Base-by-base conservation (phyloP, 2,888 invertebrate genomes). In the Aplocera efformata region DNA sequence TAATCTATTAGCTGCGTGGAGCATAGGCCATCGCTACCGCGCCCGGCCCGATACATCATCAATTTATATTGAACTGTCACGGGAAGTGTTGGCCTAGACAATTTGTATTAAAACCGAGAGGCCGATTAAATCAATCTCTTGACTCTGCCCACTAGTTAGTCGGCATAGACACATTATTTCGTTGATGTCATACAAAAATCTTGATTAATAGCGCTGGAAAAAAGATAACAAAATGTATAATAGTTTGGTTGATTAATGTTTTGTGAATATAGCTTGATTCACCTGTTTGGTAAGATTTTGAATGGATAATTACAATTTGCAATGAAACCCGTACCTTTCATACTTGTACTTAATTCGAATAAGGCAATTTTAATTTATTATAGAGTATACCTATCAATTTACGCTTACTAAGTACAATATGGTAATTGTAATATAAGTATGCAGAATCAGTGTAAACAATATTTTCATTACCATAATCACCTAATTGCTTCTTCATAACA, bases 51-150 rank as follows among this genome's bases (percentile, higher is more conserved):
- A 72, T 74, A 62, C 65, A 72, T 73, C 72, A 71, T 70, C 68
- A 65, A 73, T 71, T 67, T 67, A 70, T 67, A 72, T 66, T 60
- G 61, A 62, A 66, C 67, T 73, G 70, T 73, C 73, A 72, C 58
- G 67, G 59, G 59, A 67, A 66, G 70, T 61, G 71, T 73, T 68
- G 60, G 60, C 48, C 55, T 62, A 71, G 67, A 67, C 67, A 66
- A 60, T 60, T 59, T 62, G 58, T 65, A 50, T 54, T 52, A 50
- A 46, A 52, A 46, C 48, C 44, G 38, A 35, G 42, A 40, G 28
- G 31, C 26, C 31, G 54, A 55, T 55, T 48, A 50, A 42, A 55
- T 54, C 51, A 54, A 52, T 52, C 2, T n/a, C 54, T 48, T 42
- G 32, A 42, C 43, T 42, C 37, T 31, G 38, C 37, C 10, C 17